phyloP scores from a whole-genome alignment of 2,888 invertebrate genomes.

The Hypercompe scribonia region DNA sequence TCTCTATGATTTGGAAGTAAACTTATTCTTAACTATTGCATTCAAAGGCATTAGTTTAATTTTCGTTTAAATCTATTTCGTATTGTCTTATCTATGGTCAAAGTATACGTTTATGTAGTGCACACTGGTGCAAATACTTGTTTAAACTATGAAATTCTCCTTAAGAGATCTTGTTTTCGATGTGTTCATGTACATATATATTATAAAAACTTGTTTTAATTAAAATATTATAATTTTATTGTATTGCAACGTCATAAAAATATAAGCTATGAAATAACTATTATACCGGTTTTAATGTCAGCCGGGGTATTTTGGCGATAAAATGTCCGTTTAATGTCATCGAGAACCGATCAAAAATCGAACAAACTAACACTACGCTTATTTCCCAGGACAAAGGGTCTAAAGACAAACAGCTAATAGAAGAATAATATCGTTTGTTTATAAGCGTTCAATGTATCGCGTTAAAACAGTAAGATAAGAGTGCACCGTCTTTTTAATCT shows the following conservation, averaged over 20 bases:
- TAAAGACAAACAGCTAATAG: slow-evolving; percentile 52
- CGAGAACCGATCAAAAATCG: slow-evolving; percentile 34
- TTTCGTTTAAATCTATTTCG: slow-evolving; percentile 76
- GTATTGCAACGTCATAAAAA: slow-evolving; percentile 11
- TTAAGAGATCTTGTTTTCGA: slow-evolving; percentile 1
- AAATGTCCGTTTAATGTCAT: slow-evolving; percentile 43
- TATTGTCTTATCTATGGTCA: slow-evolving; percentile 86
- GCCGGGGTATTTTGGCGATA: slow-evolving; percentile 36
- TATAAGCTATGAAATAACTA: slow-evolving; percentile 25
- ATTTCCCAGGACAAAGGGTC: slow-evolving; percentile 50
- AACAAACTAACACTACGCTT: slow-evolving; percentile 50
- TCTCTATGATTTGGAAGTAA: slow-evolving; percentile 73
- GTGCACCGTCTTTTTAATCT: neutral
- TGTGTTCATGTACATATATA: slow-evolving; percentile 5
- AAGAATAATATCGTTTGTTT: slow-evolving; percentile 44
- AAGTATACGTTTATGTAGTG: slow-evolving; percentile 61
- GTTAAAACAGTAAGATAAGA: neutral
- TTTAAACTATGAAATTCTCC: slow-evolving; percentile 8
- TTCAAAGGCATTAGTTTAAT: slow-evolving; percentile 79
- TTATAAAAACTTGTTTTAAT: neutral
- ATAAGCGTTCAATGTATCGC: slow-evolving; percentile 32
- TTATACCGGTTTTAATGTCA: slow-evolving; percentile 49
- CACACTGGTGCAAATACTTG: slow-evolving; percentile 50
- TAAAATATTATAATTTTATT: slow-evolving; percentile 1
- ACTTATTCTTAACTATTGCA: slow-evolving; percentile 83